Evolutionary conservation across 92 coral and sea anemone species (phyloP), one percentile per base, ranked within the genome.

Genomic region (Parazoanthus darwini): DNA sequence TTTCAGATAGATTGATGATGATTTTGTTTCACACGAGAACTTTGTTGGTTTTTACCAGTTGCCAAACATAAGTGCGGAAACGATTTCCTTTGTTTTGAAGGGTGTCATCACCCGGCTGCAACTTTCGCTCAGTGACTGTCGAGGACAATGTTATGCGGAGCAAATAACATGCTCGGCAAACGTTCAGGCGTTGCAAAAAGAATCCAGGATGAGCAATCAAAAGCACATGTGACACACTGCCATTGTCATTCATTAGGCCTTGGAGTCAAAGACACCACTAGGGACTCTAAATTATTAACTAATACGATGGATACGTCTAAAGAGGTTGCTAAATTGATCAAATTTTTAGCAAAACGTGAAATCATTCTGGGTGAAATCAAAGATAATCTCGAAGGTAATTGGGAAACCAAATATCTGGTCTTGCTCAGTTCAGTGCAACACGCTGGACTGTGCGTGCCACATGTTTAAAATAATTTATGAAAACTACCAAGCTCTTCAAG

Each of bases 61-160:
- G 80, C 86, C 90, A 79, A 81, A 86, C 82, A 90, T 81, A 43
- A 86, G 78, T 86, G 86, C 78, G 74, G 86, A 88, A 77, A 51
- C 85, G 43, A 39, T 88, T 80, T 83, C 26, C 82, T 67, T 89
- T 35, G 90, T 54, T 74, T 76, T 88, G 26, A 56, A 86, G 71
- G 91, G 50, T 58, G 84, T 72, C 70, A 20, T 88, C 68, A 51
- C 75, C 70, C 78, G 58, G 82, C 80, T 91, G 50, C 82, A 84
- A 88, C 73, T 89, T 42, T 86, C 88, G 4, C 71, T 86, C 65
- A 82, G 35, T 59, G 46, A 89, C 43, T 89, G 92, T 33, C 74
- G 91, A 50, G 93, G 93, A 37, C 91, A 91, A 77, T 91, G 88
- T 87, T 91, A 82, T 59, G 91, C 82, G 91, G 91, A n/a, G 90